phyloP scores from a whole-genome alignment of 1,140 invertebrate species.

The Pygmarrhopalites habei region DNA sequence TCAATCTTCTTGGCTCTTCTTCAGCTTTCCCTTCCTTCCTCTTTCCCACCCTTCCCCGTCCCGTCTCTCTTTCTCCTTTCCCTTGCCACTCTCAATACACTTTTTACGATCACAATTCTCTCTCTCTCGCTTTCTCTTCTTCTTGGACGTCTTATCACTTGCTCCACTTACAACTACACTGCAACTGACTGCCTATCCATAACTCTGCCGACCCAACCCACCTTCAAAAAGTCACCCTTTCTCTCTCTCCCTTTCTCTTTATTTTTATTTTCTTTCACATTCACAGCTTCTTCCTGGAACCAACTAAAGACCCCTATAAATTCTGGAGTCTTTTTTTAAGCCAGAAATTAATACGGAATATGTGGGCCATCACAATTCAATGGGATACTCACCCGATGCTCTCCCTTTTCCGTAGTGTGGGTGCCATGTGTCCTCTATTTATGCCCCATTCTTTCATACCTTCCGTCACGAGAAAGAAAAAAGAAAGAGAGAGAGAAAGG shows the following conservation, averaged over 20 bases:
- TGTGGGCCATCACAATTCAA: neutral
- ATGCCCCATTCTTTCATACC: no score
- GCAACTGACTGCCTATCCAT: slow-evolving; percentile 12
- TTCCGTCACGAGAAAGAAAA: no score
- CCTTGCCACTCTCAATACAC: neutral
- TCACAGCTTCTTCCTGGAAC: no score
- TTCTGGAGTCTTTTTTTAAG: no score
- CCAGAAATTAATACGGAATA: slow-evolving; percentile 1
- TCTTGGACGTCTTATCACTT: slow-evolving; percentile 6
- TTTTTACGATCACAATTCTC: neutral
- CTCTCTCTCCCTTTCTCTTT: neutral
- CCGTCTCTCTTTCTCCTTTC: neutral
- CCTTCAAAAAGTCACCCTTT: no score
- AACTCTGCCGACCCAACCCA: neutral
- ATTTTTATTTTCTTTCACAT: neutral
- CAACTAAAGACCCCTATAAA: no score
- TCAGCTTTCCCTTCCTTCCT: neutral
- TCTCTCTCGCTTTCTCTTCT: neutral
- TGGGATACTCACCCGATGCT: no score
- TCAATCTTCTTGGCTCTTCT: slow-evolving; percentile 17
- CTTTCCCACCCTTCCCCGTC: no score
- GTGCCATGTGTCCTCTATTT: no score
- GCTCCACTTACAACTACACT: slow-evolving; percentile 1
- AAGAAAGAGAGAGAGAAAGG: no score
- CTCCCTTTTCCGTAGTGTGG: no score